Percentiles rank a stretch among this genome's conserved stretches.
Evolutionary conservation across 23 tunicate genomes (phyloP).

Genomic region (Clavelina lepadiformis): DNA sequence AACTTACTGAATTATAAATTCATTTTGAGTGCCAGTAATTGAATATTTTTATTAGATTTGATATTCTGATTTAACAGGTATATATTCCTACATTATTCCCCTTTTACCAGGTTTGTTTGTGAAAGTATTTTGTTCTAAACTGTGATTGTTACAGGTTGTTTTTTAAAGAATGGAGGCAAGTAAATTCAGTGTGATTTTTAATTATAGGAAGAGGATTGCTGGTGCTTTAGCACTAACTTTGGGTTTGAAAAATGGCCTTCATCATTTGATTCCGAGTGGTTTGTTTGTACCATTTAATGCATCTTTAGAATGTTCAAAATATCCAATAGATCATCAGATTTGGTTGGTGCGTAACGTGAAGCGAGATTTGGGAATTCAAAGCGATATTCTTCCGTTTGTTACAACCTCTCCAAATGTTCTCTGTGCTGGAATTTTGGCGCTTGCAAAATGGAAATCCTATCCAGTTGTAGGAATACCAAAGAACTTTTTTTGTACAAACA

Average conservation of each 20-base stretch:
- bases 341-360: slow-evolving; percentile 21
- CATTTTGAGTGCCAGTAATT: no score
- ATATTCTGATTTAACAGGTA: no score
- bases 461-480: slow-evolving; percentile 63
- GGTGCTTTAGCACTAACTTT: slow-evolving; percentile 42
- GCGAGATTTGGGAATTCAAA: slow-evolving; percentile 22
- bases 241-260: slow-evolving; percentile 41
- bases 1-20: no score
- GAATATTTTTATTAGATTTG: no score
- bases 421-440: slow-evolving; percentile 70
- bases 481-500: slow-evolving; percentile 45
- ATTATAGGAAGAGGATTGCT: slow-evolving; percentile 41
- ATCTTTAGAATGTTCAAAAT: slow-evolving; percentile 7
- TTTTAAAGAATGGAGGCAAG: no score
- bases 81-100: no score
- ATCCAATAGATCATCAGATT: slow-evolving; percentile 31
- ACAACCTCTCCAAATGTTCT: slow-evolving; percentile 16
- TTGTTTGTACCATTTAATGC: slow-evolving; percentile 59
- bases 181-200: no score
- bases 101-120: no score
- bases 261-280: slow-evolving; percentile 46
- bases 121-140: no score
- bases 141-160: no score
- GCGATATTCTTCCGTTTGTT: slow-evolving; percentile 46
- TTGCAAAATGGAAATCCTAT: slow-evolving; percentile 19